These are phyloP conservation scores for Diabrotica virgifera DNA, from an alignment of 1,140 invertebrate genomes.

Conservation along the genomic window DNA sequence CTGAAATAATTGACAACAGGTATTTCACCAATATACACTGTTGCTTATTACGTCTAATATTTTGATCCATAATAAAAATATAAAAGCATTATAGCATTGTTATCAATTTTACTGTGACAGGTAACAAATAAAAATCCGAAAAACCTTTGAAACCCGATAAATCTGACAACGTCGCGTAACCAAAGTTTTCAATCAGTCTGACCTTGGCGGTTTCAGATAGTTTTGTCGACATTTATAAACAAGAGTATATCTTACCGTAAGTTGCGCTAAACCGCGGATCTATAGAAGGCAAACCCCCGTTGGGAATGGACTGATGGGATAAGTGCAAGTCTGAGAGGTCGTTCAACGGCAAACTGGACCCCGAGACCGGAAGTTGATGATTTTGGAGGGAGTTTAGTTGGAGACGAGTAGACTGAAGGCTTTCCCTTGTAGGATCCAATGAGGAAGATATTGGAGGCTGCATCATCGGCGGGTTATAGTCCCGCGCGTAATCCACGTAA, in stretches of 20 bases:
- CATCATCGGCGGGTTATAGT: conserved; percentile 74
- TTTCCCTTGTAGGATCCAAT: conserved; percentile 53
- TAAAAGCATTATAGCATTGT: no score
- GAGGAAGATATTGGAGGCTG: conserved; percentile 47
- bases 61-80: no score
- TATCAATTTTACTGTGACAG: no score
- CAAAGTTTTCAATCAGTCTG: no score
- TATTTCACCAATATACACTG: no score
- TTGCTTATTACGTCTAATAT: no score
- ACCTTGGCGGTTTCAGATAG: no score
- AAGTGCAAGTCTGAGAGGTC: conserved; percentile 46
- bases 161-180: no score
- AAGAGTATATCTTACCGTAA: conserved; percentile 60
- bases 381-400: conserved; percentile 48
- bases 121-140: no score
- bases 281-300: conserved; percentile 59
- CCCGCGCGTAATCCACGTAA: conserved; percentile 79
- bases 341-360: conserved; percentile 38
- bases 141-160: no score
- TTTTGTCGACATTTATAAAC: no score
- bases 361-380: conserved; percentile 40
- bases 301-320: conserved; percentile 50
- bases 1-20: no score
- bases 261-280: conserved; percentile 84
- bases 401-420: conserved; percentile 48